Evolutionary conservation across 2,113 vertebrate genomes (phyloP).

Genomic region (Monarcha castaneiventris): DNA sequence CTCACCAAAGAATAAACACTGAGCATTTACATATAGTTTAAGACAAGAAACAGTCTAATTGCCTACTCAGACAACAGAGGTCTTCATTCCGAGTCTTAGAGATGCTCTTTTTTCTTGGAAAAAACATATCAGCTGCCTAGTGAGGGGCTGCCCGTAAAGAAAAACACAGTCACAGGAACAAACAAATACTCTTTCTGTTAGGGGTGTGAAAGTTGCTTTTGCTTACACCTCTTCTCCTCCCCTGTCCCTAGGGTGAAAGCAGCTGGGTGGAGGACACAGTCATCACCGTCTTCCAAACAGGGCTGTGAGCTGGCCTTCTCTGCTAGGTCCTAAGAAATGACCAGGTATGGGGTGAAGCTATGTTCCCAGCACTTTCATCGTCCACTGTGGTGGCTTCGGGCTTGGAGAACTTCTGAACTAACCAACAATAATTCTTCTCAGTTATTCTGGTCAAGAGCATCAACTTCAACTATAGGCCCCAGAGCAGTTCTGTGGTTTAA

Average conservation of each 20-base stretch:
- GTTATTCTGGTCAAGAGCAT: background rate
- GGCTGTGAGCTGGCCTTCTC: background rate
- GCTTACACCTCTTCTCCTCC: background rate
- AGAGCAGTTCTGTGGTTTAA: background rate
- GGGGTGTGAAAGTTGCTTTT: background rate
- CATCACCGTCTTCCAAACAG: background rate
- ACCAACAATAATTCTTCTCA: background rate
- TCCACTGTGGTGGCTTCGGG: background rate
- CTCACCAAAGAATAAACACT: background rate
- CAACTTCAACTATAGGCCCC: background rate
- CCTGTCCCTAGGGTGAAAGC: background rate
- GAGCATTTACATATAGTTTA: background rate
- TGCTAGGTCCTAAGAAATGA: background rate
- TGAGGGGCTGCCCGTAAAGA: background rate
- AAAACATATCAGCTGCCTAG: background rate
- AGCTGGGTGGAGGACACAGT: background rate
- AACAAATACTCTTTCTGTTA: background rate
- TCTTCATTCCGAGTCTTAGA: background rate
- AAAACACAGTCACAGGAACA: background rate
- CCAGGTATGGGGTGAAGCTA: background rate
- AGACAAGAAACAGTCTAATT: background rate
- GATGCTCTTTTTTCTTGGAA: background rate
- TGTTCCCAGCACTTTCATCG: fast-evolving
- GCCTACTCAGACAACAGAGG: background rate
- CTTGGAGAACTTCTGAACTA: background rate